phyloP scores from a whole-genome alignment of 1,140 invertebrate genomes.

The Vanessa atalanta region DNA sequence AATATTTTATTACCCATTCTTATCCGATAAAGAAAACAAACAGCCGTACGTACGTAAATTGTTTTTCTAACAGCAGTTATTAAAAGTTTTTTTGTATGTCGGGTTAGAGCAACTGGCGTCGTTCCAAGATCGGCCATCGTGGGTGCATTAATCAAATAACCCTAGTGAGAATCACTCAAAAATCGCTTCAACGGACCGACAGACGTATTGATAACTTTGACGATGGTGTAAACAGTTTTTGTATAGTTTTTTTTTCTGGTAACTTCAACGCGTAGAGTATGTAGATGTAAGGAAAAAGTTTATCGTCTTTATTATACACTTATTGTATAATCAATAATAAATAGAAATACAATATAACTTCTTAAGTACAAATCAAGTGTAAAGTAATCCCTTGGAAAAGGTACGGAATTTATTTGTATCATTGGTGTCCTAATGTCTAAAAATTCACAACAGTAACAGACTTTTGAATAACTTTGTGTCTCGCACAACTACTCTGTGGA shows the following conservation, averaged over 20 bases:
- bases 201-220: slow-evolving; percentile 61
- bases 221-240: slow-evolving; percentile 62
- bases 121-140: slow-evolving; percentile 30
- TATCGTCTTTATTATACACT: not conserved
- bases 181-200: slow-evolving; percentile 55
- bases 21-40: slow-evolving; percentile 23
- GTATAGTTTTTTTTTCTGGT: slow-evolving; percentile 34
- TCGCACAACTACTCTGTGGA: no score
- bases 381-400: no score
- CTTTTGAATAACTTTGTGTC: no score
- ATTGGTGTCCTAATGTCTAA: no score
- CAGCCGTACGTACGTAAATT: slow-evolving; percentile 37
- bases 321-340: no score
- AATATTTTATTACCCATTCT: slow-evolving; percentile 12
- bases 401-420: no score
- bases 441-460: no score
- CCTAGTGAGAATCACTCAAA: slow-evolving; percentile 58
- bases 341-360: no score
- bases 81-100: slow-evolving; percentile 46
- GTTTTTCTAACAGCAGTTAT: slow-evolving; percentile 54
- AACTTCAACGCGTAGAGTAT: slow-evolving; percentile 15
- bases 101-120: slow-evolving; percentile 46
- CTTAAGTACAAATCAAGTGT: no score
- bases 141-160: slow-evolving; percentile 55
- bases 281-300: not conserved